These are phyloP conservation scores for Crotalus adamanteus DNA, from an alignment of 2,797 vertebrate genomes.

Conservation along the genomic window DNA sequence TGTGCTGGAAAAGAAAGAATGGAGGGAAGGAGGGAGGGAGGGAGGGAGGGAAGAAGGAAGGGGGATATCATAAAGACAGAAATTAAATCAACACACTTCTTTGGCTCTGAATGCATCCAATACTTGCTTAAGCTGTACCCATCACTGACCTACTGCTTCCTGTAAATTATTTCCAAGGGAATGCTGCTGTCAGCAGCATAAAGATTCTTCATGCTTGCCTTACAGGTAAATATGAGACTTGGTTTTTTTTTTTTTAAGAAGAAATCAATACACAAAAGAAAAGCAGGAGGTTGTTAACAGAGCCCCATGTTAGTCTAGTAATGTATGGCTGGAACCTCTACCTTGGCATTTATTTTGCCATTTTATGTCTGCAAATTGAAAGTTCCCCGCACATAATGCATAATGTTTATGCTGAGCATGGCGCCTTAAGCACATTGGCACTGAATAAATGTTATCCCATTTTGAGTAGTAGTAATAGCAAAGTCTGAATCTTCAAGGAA, in stretches of 20 bases:
- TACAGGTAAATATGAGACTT: background rate
- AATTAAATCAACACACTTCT: background rate
- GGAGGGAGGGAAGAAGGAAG: background rate
- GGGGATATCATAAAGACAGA: background rate
- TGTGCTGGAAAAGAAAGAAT: background rate
- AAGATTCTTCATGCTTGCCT: background rate
- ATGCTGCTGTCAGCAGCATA: background rate
- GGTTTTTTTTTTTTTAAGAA: background rate
- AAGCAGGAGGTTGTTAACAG: background rate
- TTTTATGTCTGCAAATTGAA: background rate
- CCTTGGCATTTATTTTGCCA: background rate
- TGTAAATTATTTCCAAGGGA: background rate
- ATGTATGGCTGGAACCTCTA: background rate
- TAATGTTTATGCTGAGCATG: background rate
- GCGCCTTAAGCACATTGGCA: background rate
- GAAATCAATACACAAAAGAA: background rate
- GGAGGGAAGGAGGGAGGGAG: background rate
- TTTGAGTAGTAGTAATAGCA: background rate
- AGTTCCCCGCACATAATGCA: background rate
- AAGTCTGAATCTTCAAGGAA: background rate
- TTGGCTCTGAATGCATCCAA: background rate
- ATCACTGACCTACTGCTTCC: background rate
- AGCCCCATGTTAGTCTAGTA: background rate
- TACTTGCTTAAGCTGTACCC: background rate
- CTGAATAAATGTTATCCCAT: background rate